Percentiles rank a stretch among this genome's conserved stretches.
Conservation (phyloP, 2,797 vertebrate genomes). For the Chelmon rostratus region DNA sequence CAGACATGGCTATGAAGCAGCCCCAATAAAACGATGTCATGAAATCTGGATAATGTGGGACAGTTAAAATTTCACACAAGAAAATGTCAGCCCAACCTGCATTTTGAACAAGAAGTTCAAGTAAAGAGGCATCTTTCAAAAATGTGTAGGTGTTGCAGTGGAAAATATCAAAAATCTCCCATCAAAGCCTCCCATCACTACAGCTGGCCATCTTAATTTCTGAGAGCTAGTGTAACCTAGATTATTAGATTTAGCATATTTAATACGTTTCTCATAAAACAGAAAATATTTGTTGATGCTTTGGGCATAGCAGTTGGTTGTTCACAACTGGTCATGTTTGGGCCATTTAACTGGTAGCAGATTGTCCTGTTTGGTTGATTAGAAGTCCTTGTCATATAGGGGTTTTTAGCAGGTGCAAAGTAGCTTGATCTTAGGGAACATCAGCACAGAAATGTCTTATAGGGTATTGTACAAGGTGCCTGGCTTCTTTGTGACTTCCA, state of each 20-base stretch:
- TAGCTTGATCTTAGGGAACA: conserved; percentile 29
- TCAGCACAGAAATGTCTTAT: conserved; percentile 8
- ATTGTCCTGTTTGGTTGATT: not conserved
- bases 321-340: not conserved
- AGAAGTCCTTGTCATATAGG: not conserved
- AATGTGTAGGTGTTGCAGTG: not conserved
- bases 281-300: not conserved
- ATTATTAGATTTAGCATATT: not conserved
- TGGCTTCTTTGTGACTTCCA: conserved; percentile 56
- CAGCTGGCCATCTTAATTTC: not conserved
- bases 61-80: not conserved
- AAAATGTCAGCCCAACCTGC: not conserved
- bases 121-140: not conserved
- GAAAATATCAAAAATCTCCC: not conserved
- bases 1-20: not conserved
- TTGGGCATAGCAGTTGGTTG: not conserved
- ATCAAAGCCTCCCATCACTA: not conserved
- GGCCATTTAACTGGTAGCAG: not conserved
- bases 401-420: conserved; percentile 1
- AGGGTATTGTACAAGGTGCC: conserved; percentile 20
- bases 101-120: not conserved
- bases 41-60: not conserved
- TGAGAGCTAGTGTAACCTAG: not conserved
- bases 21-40: not conserved
- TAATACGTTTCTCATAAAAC: not conserved